phyloP scores from a whole-genome alignment of 2,113 vertebrate genomes.

The Vulpes lagopus region DNA sequence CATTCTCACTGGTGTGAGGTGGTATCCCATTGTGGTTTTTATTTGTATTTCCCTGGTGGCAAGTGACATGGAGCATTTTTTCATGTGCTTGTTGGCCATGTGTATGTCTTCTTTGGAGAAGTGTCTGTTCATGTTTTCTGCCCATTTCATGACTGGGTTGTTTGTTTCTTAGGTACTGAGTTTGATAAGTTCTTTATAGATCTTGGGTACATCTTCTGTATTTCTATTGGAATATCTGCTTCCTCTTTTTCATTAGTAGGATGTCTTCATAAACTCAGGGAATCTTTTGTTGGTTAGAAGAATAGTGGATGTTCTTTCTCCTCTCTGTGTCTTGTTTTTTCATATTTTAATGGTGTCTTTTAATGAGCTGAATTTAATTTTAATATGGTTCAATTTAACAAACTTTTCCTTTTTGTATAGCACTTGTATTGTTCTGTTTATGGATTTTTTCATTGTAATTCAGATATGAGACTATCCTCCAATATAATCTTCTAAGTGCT shows the following conservation, averaged over 20 bases:
- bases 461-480: neutral
- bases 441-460: neutral
- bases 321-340: neutral
- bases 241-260: neutral
- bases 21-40: no score
- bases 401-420: neutral
- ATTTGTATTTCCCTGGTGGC: no score
- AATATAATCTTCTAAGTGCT: neutral
- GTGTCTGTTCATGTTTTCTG: no score
- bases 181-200: no score
- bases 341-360: neutral
- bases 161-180: no score
- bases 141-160: no score
- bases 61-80: no score
- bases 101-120: no score
- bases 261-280: neutral
- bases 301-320: neutral
- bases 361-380: neutral
- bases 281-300: neutral
- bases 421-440: neutral
- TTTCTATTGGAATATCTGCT: neutral
- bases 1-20: no score
- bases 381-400: neutral
- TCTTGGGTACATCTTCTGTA: neutral
- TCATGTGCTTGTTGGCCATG: no score